Base-by-base conservation (phyloP, 2,113 vertebrate species). In the Saguinus imperator region DNA sequence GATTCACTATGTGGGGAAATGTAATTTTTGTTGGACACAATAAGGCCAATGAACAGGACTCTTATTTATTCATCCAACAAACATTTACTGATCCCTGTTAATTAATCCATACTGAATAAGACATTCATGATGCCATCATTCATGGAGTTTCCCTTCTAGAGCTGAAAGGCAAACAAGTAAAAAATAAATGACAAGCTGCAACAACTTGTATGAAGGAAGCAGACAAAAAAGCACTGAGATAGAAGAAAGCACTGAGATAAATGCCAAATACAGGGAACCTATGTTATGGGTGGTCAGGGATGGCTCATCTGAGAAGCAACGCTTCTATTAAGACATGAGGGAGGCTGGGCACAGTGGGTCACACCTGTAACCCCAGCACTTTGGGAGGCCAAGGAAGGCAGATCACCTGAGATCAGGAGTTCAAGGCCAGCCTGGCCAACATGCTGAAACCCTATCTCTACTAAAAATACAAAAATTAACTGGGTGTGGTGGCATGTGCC, bases 141-240 rank as follows among this genome's bases (percentile, higher is more conserved):
- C 52, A 57, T 50, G 45, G 43, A 37, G 45, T 75, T 84, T 37
- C 43, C 23, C 37, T 77, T 89, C 45, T 80, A 37, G 66, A 55
- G 16, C 68, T 57, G 17, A 76, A 66, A 94, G 92, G 55, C 9
- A 94, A 89, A 70, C 1, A 87, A 52, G 20, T 82, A 29, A 91
- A 87, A 83, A 55, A 20, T 27, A 87, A 97, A 70, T 20, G 12
- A 58, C 3, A 48, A 91, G 37, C 14, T 89, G 5, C 23, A 77
- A 79, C 80, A 64, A 40, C 21, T 50, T 3, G 37, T 12, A n/a
- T 18, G 43, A 80, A 94, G 43, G 77, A 94, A 83, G 68, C 29
- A 87, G 45, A 80, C 37, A 52, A 88, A 52, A 52, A 52, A 70
- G 18, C 21, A 6, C 21, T 68, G 37, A 84, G 48, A 7, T 18